These are phyloP conservation scores for Aphrocallistes beatrix DNA, from an alignment of 37 sponge, comb jelly and placozoan species.

Conservation along the genomic window DNA sequence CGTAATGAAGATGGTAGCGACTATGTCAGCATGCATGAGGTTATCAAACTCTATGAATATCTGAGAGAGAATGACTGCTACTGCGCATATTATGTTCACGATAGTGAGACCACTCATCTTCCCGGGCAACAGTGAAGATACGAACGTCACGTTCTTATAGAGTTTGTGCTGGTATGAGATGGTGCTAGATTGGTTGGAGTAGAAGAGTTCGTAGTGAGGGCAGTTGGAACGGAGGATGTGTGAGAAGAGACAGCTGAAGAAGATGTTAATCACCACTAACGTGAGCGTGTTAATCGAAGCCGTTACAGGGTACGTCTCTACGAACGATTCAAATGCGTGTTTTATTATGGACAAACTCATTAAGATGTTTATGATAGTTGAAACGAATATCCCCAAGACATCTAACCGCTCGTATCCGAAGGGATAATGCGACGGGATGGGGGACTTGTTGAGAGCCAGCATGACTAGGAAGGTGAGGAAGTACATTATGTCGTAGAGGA, in stretches of 20 bases:
- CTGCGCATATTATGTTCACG: not conserved
- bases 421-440: not conserved
- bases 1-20: not conserved
- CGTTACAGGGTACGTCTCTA: not conserved
- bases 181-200: not conserved
- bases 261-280: not conserved
- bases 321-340: not conserved
- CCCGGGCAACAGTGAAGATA: not conserved
- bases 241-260: slow-evolving; percentile 14
- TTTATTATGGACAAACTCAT: slow-evolving; percentile 8
- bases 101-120: not conserved
- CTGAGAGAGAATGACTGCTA: not conserved
- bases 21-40: not conserved
- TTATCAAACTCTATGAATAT: not conserved
- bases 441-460: not conserved
- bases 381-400: not conserved
- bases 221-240: not conserved
- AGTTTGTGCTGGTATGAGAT: not conserved
- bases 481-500: not conserved
- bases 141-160: not conserved
- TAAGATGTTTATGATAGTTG: not conserved
- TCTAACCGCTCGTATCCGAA: slow-evolving; percentile 1
- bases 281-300: not conserved
- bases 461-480: slow-evolving; percentile 3
- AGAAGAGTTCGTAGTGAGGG: not conserved